These are phyloP conservation scores for Brachypalpus laphriformis DNA, from an alignment of 2,888 invertebrate genomes.

Conservation along the genomic window DNA sequence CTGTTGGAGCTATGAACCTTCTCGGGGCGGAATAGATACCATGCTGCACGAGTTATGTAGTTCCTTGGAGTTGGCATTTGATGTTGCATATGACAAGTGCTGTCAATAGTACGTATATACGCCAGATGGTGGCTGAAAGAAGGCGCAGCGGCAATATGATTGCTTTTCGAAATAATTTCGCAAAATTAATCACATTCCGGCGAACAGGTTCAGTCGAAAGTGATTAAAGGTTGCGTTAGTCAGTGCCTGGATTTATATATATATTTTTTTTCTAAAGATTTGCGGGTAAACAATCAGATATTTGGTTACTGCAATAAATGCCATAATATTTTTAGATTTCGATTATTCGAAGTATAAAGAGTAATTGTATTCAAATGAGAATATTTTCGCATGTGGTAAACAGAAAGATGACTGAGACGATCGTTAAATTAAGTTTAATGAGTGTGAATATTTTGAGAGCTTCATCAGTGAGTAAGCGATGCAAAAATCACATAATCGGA, in stretches of 20 bases:
- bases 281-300: not conserved
- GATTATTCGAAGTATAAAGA: not conserved
- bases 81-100: constrained; percentile 69
- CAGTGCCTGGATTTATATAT: not conserved
- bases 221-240: constrained; percentile 37
- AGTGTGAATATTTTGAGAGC: constrained; percentile 4
- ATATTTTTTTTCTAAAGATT: not conserved
- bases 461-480: not conserved
- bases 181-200: constrained; percentile 39
- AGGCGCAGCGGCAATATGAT: constrained; percentile 59
- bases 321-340: constrained; percentile 32
- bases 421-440: constrained; percentile 6
- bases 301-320: constrained; percentile 19
- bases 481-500: not conserved
- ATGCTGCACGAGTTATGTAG: constrained; percentile 43
- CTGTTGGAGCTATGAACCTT: constrained; percentile 26
- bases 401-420: not conserved
- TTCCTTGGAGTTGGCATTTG: constrained; percentile 44
- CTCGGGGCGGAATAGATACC: constrained; percentile 13
- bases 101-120: constrained; percentile 34
- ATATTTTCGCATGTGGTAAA: constrained; percentile 11
- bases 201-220: constrained; percentile 38
- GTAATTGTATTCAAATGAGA: constrained; percentile 36
- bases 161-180: constrained; percentile 48
- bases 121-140: constrained; percentile 59